Evolutionary conservation across 2,888 invertebrate genomes (phyloP), one percentile per base, ranked within the genome.

Genomic region (Leptopilina syphax): DNA sequence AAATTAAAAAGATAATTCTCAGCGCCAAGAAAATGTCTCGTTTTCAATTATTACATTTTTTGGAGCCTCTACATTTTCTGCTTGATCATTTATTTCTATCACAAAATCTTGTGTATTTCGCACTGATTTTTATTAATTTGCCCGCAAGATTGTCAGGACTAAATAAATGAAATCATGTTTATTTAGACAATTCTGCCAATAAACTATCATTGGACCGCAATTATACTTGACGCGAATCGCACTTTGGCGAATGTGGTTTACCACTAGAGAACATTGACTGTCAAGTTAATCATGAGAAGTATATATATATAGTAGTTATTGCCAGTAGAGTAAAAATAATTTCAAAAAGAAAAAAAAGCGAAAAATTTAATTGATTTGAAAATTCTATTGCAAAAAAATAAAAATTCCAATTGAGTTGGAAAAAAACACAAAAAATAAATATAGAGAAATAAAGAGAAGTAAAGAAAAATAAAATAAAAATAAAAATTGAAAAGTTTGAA

Each of bases 401-500:
- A 18, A 18, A 18, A 18, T 18, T 18, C 18, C 18, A 18, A 18
- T 18, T 18, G 18, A 18, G 18, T 18, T 18, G 18, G 18, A 18
- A 18, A 18, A 18, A 18, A 18, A 18, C 18, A 18, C 18, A 18
- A 18, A 18, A 18, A 18, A 18, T 18, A 18, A 18, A 18, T 18
- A 18, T 18, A 18, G 18, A 18, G 18, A 18, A 18, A 18, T 18
- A 18, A 18, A 18, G 18, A 18, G 18, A 18, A 18, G 18, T 18
- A 0, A 18, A 18, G 18, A 18, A 18, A 18, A 18, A 18, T 18
- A 18, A 18, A 18, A 41, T 41, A 41, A 41, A 5, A 41, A 41
- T 41, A 41, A 41, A 5, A 41, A 41, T 41, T 79, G 78, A 83
- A 83, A 66, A 78, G 78, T 81, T 47, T 80, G 79, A 70, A 79